phyloP scores from a whole-genome alignment of 2,113 vertebrate genomes.

The Pelecanus crispus region DNA sequence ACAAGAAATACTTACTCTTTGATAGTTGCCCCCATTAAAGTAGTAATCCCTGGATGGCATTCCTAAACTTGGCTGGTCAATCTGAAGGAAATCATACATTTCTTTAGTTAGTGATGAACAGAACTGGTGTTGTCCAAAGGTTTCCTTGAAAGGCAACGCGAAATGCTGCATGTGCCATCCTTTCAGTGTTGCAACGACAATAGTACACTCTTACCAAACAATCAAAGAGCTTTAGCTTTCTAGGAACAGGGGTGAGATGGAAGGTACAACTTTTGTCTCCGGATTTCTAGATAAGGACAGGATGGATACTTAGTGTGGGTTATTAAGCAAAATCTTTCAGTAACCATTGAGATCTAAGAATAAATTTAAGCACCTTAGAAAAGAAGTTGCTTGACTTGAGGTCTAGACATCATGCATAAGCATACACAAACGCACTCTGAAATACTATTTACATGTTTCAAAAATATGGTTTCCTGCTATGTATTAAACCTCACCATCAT shows the following conservation, averaged over 20 bases:
- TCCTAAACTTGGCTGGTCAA: constrained; percentile 92
- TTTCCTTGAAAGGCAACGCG: neutral
- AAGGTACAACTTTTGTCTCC: neutral
- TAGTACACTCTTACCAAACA: neutral
- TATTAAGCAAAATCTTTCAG: neutral
- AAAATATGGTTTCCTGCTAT: neutral
- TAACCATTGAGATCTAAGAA: neutral
- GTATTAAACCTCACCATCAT: neutral
- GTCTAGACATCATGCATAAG: neutral
- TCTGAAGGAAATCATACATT: constrained; percentile 69
- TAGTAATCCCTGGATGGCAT: constrained; percentile 97
- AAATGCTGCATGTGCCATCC: neutral
- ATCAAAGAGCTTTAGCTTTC: neutral
- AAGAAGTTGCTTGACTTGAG: neutral
- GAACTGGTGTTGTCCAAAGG: neutral
- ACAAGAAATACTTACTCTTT: constrained; percentile 73
- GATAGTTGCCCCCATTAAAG: constrained; percentile 82
- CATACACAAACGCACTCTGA: neutral
- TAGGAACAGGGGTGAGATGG: neutral
- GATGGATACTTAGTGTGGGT: neutral
- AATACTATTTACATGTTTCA: neutral
- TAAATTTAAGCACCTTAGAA: neutral
- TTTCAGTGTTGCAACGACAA: neutral
- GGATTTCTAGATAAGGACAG: neutral
- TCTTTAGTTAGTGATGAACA: neutral